A percentile compares a stretch with the other conserved stretches of the same genome.
These are phyloP conservation scores for Pluvialis apricaria DNA, from an alignment of 2,113 vertebrate species.

Conservation along the genomic window DNA sequence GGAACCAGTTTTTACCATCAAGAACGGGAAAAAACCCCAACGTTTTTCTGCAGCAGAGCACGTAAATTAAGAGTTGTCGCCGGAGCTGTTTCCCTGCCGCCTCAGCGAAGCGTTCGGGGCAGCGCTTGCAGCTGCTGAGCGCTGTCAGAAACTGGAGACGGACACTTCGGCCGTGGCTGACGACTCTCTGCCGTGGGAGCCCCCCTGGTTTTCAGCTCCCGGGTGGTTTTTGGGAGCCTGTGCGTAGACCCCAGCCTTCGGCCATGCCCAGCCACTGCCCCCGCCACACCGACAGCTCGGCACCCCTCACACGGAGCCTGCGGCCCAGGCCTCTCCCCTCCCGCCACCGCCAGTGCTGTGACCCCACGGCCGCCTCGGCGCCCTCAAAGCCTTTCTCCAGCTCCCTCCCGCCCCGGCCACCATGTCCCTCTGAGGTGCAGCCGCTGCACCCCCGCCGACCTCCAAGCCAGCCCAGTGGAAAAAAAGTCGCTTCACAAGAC, in stretches of 20 bases:
- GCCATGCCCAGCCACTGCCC: background rate
- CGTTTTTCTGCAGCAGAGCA: background rate
- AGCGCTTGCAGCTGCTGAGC: background rate
- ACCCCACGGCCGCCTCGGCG: background rate
- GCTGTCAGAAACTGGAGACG: fast-evolving
- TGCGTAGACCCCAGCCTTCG: fast-evolving
- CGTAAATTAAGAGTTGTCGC: no score
- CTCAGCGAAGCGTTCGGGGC: fast-evolving
- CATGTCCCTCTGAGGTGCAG: no score
- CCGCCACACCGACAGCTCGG: background rate
- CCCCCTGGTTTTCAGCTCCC: no score
- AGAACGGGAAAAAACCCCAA: background rate
- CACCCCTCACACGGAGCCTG: background rate
- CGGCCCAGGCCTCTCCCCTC: no score
- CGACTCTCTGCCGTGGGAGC: fast-evolving
- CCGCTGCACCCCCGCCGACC: background rate
- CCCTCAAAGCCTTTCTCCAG: background rate
- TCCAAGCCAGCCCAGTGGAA: background rate
- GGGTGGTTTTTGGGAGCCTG: fast-evolving
- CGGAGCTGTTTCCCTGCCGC: fast-evolving
- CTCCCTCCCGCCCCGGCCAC: fast-evolving
- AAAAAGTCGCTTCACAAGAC: no score
- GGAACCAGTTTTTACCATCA: background rate
- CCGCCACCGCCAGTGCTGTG: no score
- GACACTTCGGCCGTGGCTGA: fast-evolving